Base-by-base conservation (phyloP, 2,113 vertebrate genomes). In the Stigmatopora argus region DNA sequence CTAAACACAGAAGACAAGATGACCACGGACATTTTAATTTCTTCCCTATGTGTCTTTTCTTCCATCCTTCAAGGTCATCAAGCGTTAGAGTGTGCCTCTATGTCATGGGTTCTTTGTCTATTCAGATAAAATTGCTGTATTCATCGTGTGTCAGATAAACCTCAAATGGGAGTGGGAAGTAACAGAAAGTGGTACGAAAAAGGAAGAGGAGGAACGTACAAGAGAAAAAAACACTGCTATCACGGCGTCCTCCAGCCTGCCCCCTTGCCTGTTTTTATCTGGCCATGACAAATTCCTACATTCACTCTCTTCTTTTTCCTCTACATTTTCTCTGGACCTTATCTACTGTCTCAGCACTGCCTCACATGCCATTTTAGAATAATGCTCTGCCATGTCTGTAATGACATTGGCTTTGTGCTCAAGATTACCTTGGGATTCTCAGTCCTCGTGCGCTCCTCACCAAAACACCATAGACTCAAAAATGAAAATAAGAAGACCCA, bases 101-200 rank as follows among this genome's bases (percentile, higher is more conserved):
- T 86, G 81, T 89, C 87, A 86, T 82, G 35, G 78, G 66, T 82
- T 75, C 87, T 91, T 90, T 87, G 89, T 89, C 88, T 88, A 88
- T 87, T 90, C 87, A 87, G 84, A 88, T 90, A 89, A 90, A 90
- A 90, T 77, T 87, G 85, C 85, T 69, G 85, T 87, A 89, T 90
- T 89, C 89, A 87, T 89, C 78, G 88, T 85, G 73, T 83, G 83
- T 90, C 87, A 90, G 90, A 91, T 91, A 89, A 91, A 91, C 75
- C 86, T 85, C 70, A 87, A 83, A 84, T 79, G 79, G 56, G 72
- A 77, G 73, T 73, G 73, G 74, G 74, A 73, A 72, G 72, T 64
- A 72, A 62, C 56, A 58, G 55, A 65, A 70, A 78, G 62, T n/a
- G 68, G 70, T 72, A 48, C 69, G 73, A 72, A 61, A 46, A 66